Evolutionary conservation across 1,140 invertebrate species (phyloP).

Genomic region (Eupristina koningsbergeri): DNA sequence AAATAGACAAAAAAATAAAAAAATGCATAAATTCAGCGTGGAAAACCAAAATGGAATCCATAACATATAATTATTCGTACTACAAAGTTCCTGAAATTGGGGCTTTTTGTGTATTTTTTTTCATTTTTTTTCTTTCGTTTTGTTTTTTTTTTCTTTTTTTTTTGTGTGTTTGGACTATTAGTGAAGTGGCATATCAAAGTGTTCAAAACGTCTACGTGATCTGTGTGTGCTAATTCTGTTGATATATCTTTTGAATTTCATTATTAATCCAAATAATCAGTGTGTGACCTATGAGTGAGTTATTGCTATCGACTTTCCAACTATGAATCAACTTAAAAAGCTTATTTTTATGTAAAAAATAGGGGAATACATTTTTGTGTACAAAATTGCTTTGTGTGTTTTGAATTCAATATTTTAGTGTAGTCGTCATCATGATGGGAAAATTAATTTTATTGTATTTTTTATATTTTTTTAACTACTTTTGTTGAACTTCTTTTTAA

Average conservation of each 20-base stretch:
- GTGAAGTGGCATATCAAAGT: constrained; percentile 29
- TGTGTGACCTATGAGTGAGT: constrained; percentile 35
- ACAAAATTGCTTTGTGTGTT: constrained; percentile 43
- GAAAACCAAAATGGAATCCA: constrained; percentile 35
- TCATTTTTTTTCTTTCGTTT: constrained; percentile 8
- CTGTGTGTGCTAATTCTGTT: constrained; percentile 34
- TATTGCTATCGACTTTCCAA: constrained; percentile 18
- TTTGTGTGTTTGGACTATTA: constrained; percentile 20
- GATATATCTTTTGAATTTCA: constrained; percentile 35
- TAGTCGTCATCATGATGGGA: constrained; percentile 5
- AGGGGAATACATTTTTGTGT: constrained; percentile 39
- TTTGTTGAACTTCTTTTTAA: no score
- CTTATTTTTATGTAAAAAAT: constrained; percentile 36
- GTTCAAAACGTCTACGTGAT: constrained; percentile 8
- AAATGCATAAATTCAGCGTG: constrained; percentile 33
- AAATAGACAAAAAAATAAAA: constrained; percentile 38
- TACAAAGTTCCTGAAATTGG: constrained; percentile 39
- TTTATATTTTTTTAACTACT: neutral
- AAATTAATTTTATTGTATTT: neutral
- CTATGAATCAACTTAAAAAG: constrained; percentile 4
- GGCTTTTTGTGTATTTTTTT: constrained; percentile 44
- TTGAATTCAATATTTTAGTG: constrained; percentile 32
- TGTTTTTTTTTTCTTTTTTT: neutral
- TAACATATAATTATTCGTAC: constrained; percentile 38
- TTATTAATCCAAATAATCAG: constrained; percentile 46